Evolutionary conservation across 2,888 invertebrate species (phyloP), one percentile per base, ranked within the genome.

Genomic region (Cosmia trapezina): DNA sequence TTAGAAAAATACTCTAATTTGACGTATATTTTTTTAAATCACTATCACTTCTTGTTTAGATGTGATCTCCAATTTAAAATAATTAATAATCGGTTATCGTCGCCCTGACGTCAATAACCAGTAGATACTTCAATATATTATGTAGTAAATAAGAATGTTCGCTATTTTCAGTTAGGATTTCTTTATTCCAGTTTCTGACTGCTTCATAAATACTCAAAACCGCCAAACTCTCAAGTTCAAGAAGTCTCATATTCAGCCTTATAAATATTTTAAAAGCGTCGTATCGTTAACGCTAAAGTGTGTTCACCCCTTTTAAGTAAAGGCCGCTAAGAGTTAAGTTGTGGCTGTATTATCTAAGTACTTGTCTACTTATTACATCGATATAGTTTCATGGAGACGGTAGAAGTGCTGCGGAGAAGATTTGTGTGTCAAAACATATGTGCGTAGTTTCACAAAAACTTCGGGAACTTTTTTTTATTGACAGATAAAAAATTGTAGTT

Each of bases 291-390:
- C 89, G 88, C 81, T 89, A 89, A 94, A 94, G 93, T 94, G 92
- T 94, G 92, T 94, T 95, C 95, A 95, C 95, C 95, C 95, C 95
- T 95, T 95, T 95, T 95, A 95, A 95, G 95, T 91, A 92, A 85
- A 91, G 94, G 93, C 89, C 91, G 90, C 91, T 91, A 89, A 91
- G 90, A 92, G 93, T 94, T 94, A 94, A 94, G 93, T 93, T 91
- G 91, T 89, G 85, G 80, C 82, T 80, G 82, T 83, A 89, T 90
- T 88, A 90, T 87, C 85, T 86, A 84, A 78, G 78, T 80, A 85
- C 81, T 80, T 78, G 71, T 70, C 77, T 67, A 78, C 80, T 81
- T 81, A 73, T 69, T 67, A 70, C 45, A 76, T 2, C 14, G 78
- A 67, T 74, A 17, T 80, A 76, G 63, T 68, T n/a, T 37, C 33